phyloP scores from a whole-genome alignment of 2,888 invertebrate species.

The Acronicta leporina region DNA sequence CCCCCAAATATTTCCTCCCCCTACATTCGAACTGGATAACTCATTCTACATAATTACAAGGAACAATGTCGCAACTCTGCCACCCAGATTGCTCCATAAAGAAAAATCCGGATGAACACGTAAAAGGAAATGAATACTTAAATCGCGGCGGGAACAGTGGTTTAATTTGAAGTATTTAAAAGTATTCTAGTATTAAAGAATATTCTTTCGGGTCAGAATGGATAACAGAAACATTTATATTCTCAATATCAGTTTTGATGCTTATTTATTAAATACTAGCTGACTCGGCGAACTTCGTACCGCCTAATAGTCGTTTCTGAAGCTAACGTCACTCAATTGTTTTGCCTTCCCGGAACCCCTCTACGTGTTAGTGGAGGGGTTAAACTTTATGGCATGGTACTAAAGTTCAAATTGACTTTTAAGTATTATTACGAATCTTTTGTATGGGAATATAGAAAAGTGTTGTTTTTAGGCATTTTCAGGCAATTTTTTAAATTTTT shows the following conservation, averaged over 20 bases:
- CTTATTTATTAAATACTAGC: too few species aligned
- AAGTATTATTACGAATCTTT: too few species aligned
- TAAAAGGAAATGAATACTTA: conserved; percentile 52
- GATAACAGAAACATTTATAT: conserved; percentile 10
- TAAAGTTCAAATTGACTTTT: too few species aligned
- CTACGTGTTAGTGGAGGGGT: too few species aligned
- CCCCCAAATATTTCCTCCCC: conserved; percentile 1
- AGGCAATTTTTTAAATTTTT: too few species aligned
- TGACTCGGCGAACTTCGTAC: too few species aligned
- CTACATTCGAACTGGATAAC: conserved; percentile 35
- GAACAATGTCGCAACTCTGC: conserved; percentile 43
- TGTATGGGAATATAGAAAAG: too few species aligned
- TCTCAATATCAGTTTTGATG: neutral
- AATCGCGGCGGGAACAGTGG: conserved; percentile 45
- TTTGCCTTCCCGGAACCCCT: too few species aligned
- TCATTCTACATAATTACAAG: conserved; percentile 38
- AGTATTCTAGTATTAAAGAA: conserved; percentile 22
- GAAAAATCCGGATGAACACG: conserved; percentile 52
- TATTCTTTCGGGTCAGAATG: conserved; percentile 20
- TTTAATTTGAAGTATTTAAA: conserved; percentile 48
- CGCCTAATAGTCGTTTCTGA: too few species aligned
- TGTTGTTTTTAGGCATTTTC: too few species aligned
- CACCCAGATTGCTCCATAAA: conserved; percentile 47
- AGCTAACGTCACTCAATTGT: too few species aligned
- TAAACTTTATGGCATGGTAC: too few species aligned